phyloP scores from a whole-genome alignment of 2,797 vertebrate genomes.

The Aldrovandia affinis region DNA sequence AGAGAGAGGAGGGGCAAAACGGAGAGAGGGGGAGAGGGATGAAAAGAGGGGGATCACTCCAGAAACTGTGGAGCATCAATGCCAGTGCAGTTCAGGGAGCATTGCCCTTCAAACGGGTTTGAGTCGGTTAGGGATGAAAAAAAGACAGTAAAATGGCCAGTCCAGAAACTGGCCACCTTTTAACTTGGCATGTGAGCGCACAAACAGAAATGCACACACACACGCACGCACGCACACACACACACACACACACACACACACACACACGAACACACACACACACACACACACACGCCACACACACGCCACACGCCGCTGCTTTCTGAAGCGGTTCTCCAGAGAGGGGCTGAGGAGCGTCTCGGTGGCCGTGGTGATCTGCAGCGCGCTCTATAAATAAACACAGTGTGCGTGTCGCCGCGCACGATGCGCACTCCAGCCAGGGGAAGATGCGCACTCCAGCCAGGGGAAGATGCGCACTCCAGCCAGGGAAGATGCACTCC shows the following conservation, averaged over 20 bases:
- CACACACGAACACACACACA: conserved; percentile 26
- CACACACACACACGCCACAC: conserved; percentile 34
- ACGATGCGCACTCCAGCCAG: conserved; percentile 55
- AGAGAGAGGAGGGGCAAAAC: no score
- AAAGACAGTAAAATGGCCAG: conserved; percentile 31
- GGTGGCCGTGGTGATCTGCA: conserved; percentile 56
- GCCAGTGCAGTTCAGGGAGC: neutral
- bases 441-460: conserved; percentile 62
- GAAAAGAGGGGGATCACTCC: neutral
- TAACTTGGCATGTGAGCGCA: no score
- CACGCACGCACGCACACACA: neutral
- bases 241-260: conserved; percentile 4
- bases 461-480: conserved; percentile 61
- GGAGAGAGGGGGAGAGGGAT: no score
- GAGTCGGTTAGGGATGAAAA: conserved; percentile 1
- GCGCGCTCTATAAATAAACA: conserved; percentile 74
- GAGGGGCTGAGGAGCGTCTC: conserved; percentile 65
- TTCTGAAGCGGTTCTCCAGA: conserved; percentile 69
- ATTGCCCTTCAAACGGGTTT: neutral
- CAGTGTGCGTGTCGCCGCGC: conserved; percentile 39
- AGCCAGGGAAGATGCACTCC: no score
- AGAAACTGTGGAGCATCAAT: neutral
- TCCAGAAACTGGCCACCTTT: conserved; percentile 49
- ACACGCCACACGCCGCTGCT: conserved; percentile 24
- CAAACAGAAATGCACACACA: neutral